Conservation (phyloP, 2,797 vertebrate species). For the Phaenicophaeus curvirostris region DNA sequence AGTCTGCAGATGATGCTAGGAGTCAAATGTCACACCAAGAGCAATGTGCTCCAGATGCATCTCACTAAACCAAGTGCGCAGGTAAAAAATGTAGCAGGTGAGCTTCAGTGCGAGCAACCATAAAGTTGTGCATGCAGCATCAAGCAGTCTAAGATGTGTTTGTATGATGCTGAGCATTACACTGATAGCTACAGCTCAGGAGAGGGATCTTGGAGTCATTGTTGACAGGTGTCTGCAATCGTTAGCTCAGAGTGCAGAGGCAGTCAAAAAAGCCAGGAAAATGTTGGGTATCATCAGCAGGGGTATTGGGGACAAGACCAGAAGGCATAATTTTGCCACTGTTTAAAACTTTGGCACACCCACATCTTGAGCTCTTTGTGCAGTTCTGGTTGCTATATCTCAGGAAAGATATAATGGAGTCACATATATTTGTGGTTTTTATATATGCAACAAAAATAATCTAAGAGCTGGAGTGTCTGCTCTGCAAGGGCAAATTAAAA, state of each 20-base stretch:
- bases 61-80: background rate
- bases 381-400: background rate
- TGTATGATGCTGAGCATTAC: fast-evolving
- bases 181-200: background rate
- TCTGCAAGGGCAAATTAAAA: background rate
- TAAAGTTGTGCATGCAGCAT: background rate
- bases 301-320: background rate
- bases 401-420: background rate
- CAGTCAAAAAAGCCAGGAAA: background rate
- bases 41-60: background rate
- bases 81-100: background rate
- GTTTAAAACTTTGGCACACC: background rate
- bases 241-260: background rate
- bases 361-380: background rate
- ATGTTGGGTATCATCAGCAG: background rate
- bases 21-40: background rate
- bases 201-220: background rate
- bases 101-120: background rate
- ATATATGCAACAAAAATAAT: background rate
- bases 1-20: background rate
- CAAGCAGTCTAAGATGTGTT: background rate
- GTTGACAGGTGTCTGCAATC: background rate
- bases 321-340: background rate
- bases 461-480: background rate
- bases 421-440: background rate